Evolutionary conservation across 1,140 invertebrate species (phyloP).

Genomic region (Diabrotica undecimpunctata): DNA sequence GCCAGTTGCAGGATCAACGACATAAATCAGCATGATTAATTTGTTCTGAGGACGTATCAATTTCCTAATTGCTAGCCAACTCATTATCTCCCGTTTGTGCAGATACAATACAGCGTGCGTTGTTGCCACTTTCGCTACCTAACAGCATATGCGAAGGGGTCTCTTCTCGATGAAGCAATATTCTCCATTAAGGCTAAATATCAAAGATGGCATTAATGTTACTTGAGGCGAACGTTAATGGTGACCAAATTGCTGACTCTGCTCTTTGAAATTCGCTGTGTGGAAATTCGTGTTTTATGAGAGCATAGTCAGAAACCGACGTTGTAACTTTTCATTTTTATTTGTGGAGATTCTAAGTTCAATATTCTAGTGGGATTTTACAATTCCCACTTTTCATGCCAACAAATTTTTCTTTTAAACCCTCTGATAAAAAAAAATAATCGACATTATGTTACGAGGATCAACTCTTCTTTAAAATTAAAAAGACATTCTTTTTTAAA

Average conservation of each 20-base stretch:
- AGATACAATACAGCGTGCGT: conserved; percentile 5
- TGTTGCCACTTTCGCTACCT: not conserved
- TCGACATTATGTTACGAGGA: no score
- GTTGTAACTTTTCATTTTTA: no score
- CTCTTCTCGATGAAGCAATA: conserved; percentile 11
- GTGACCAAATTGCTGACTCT: not conserved
- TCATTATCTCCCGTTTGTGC: conserved; percentile 8
- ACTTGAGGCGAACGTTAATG: not conserved
- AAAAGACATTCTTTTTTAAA: no score
- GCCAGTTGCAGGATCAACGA: not conserved
- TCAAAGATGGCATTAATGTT: conserved; percentile 9
- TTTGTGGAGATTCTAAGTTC: no score
- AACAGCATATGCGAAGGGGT: conserved; percentile 1
- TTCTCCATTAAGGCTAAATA: conserved; percentile 8
- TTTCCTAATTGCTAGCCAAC: conserved; percentile 14
- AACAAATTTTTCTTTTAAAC: no score
- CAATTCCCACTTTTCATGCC: no score
- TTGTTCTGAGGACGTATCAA: conserved; percentile 10
- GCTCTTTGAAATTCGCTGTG: not conserved
- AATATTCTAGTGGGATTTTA: no score
- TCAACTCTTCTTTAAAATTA: no score
- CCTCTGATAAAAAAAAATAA: no score
- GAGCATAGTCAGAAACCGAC: no score
- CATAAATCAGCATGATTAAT: conserved; percentile 6
- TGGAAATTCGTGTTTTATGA: no score